Base-by-base conservation (phyloP, 2,113 vertebrate species). In the Gallinago media region DNA sequence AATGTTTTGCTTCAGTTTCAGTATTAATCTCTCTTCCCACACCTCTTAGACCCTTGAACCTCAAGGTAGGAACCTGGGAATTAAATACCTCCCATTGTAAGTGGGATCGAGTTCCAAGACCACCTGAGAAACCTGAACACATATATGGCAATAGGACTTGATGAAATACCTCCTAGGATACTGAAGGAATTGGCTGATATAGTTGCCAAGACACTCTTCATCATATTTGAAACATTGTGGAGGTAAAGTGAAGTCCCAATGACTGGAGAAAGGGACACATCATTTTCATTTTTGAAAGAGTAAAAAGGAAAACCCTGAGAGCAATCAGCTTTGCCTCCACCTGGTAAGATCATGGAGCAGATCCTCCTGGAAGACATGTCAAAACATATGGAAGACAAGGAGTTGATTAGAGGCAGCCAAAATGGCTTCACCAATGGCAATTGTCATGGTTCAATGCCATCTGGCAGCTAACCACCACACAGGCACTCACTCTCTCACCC, bases 141-240 rank as follows among this genome's bases (percentile, higher is more conserved):
- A 8, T 0, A 0, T 25, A 58, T 46, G 3, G 56, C 29, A 15
- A 8, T 12, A 6, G 2, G 9, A 67, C 5, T 13, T 0, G 0
- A 26, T n/a, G 5, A 85, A 9, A 20, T 38, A 5, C 4, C 15
- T 61, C 40, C 5, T 17, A 61, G 12, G 13, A 5, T 56, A 12
- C 27, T 62, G 23, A 50, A 9, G 5, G 6, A 71, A 22, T 3
- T n/a, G 23, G 8, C 8, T 31, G 18, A 27, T 0, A 0, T 16
- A 31, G 9, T 34, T 44, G 5, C 11, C 42, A 40, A 49, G 13
- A 1, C 9, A 36, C 16, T 54, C 20, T 44, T 65, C 9, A 23
- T 23, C 3, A 2, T 32, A 9, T 47, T 5, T 20, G 15, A 66
- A 88, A 90, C 56, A 8, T 29, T 0, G 0, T 29, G 55, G 6